phyloP scores from a whole-genome alignment of 2,797 vertebrate species.

The Siniperca undulata region DNA sequence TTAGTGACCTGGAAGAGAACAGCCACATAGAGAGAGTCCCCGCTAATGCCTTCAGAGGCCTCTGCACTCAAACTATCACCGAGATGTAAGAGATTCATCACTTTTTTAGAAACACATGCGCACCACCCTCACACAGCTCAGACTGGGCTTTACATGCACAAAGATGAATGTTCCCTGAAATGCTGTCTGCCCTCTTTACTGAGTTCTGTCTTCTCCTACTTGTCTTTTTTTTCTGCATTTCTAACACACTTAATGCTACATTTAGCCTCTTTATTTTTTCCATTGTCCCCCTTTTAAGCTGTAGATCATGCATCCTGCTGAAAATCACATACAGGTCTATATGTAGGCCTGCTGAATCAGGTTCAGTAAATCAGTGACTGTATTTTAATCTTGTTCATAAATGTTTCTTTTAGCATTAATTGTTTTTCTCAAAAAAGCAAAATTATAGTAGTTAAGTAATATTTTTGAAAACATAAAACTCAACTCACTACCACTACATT shows the following conservation, averaged over 20 bases:
- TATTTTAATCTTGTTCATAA: not conserved
- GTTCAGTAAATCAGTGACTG: not conserved
- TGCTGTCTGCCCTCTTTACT: conserved; percentile 54
- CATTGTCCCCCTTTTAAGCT: not conserved
- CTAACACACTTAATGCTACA: not conserved
- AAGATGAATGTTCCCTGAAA: conserved; percentile 49
- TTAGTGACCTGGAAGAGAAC: conserved; percentile 85
- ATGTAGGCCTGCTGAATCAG: not conserved
- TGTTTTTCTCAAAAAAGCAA: not conserved
- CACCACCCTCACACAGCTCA: conserved; percentile 41
- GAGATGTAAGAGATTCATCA: conserved; percentile 80
- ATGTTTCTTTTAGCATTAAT: not conserved
- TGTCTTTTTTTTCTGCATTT: conserved; percentile 22
- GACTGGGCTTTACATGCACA: conserved; percentile 43
- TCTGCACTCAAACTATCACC: conserved; percentile 78
- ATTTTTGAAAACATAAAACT: not conserved
- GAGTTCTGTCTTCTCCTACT: not conserved
- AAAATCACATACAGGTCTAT: not conserved
- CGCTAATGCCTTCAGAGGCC: conserved; percentile 85
- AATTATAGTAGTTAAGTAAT: no score
- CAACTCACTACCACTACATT: not conserved
- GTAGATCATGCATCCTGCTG: not conserved
- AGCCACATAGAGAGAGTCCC: conserved; percentile 80
- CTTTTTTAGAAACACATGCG: conserved; percentile 30
- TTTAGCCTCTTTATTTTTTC: not conserved